phyloP scores from a whole-genome alignment of 37 sponge, comb jelly and placozoan species.

The Halisarca cf. caerulea region DNA sequence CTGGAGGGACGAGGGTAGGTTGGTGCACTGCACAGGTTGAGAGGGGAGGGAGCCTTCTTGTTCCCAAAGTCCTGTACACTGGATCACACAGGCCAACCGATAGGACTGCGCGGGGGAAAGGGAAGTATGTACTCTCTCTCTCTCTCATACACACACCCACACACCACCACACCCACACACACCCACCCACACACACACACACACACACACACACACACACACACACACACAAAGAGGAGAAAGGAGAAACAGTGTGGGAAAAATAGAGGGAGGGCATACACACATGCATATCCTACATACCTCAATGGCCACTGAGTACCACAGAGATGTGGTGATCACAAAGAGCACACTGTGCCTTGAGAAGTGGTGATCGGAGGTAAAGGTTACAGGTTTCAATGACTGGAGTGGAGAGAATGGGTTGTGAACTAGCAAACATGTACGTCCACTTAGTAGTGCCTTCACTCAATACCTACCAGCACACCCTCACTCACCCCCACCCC shows the following conservation, averaged over 20 bases:
- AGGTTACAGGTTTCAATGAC: background rate
- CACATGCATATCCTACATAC: conserved; percentile 20
- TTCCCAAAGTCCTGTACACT: background rate
- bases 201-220: conserved; percentile 35
- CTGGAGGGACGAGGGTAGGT: too few relatives aligned
- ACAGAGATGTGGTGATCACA: conserved; percentile 41
- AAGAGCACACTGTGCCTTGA: background rate
- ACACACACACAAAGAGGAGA: conserved; percentile 23
- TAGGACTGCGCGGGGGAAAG: conserved; percentile 11
- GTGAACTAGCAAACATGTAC: too few relatives aligned
- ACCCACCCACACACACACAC: conserved; percentile 18
- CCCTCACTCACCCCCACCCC: too few relatives aligned
- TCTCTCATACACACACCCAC: too few relatives aligned
- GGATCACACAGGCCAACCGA: background rate
- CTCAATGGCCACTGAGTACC: conserved; percentile 65
- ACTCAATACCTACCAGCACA: too few relatives aligned
- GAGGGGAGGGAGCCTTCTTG: too few relatives aligned
- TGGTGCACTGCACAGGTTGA: background rate
- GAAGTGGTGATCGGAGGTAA: background rate
- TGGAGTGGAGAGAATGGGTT: too few relatives aligned
- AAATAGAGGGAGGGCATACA: background rate
- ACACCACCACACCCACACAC: background rate
- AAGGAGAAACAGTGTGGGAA: background rate
- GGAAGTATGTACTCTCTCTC: too few relatives aligned
- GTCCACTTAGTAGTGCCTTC: too few relatives aligned